A percentile compares a stretch with the other conserved stretches of the same genome.
phyloP scores from a whole-genome alignment of 2,888 invertebrate species.

The Tetragonisca angustula region DNA sequence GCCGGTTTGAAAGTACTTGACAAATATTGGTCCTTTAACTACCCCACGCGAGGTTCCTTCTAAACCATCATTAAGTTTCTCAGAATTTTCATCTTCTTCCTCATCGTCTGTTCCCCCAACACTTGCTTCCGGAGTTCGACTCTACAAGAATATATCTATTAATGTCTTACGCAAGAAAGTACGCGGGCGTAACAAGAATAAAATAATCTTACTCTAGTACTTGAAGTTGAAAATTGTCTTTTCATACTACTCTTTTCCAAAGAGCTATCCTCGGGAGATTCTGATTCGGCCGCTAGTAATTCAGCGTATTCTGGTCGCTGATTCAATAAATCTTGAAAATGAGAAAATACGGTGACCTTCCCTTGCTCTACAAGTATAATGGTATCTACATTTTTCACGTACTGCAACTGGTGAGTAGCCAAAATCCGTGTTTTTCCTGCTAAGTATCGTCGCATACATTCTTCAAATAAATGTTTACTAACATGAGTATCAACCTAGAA shows the following conservation, averaged over 20 bases:
- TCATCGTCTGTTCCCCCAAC: conserved; percentile 75
- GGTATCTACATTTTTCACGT: conserved; percentile 85
- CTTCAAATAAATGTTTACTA: conserved; percentile 90
- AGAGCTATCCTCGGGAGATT: conserved; percentile 71
- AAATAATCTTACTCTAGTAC: conserved; percentile 75
- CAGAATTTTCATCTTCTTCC: conserved; percentile 76
- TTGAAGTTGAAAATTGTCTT: conserved; percentile 79
- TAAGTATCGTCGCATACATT: conserved; percentile 89
- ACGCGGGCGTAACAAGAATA: background rate
- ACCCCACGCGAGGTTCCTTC: conserved; percentile 84
- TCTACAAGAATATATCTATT: conserved; percentile 68
- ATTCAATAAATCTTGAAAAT: conserved; percentile 77
- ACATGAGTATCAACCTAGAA: conserved; percentile 89
- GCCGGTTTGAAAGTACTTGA: conserved; percentile 85
- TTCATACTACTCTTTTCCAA: conserved; percentile 68
- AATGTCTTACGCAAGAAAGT: background rate
- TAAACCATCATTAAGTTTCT: conserved; percentile 74
- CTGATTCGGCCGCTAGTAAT: conserved; percentile 75
- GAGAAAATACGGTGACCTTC: conserved; percentile 71
- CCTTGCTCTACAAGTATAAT: conserved; percentile 80
- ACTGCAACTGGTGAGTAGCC: conserved; percentile 91
- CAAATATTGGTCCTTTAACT: conserved; percentile 83
- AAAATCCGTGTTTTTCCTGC: conserved; percentile 90
- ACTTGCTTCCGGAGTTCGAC: conserved; percentile 78
- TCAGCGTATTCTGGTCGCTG: conserved; percentile 77